Evolutionary conservation across 2,113 vertebrate genomes (phyloP).

Genomic region (Tragelaphus imberbis): DNA sequence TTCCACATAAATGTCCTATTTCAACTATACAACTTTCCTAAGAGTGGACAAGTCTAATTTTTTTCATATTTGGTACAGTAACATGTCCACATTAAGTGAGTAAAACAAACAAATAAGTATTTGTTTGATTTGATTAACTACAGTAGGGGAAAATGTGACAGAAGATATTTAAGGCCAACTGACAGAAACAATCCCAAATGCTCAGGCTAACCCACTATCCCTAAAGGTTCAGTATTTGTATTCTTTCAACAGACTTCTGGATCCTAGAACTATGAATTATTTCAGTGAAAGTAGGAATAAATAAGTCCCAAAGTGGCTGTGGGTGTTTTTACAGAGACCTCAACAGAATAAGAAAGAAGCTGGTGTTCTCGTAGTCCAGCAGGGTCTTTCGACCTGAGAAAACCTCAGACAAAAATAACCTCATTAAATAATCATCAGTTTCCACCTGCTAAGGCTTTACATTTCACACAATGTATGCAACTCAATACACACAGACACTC

Average conservation of each 20-base stretch:
- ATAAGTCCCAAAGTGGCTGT: not conserved
- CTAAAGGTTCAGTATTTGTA: not conserved
- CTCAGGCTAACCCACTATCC: not conserved
- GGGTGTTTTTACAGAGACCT: not conserved
- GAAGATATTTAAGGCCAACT: not conserved
- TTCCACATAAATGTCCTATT: not conserved
- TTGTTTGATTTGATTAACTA: not conserved
- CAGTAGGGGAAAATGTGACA: not conserved
- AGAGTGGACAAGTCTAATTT: not conserved
- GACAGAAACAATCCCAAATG: not conserved
- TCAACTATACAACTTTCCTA: not conserved
- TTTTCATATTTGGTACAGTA: not conserved
- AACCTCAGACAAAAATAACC: not conserved
- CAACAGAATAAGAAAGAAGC: conserved; percentile 7
- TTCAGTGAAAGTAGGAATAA: conserved; percentile 6
- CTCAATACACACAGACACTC: not conserved
- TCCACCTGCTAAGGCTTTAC: not conserved
- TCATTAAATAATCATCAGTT: conserved; percentile 40
- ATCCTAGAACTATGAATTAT: not conserved
- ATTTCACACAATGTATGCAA: not conserved
- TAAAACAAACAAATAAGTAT: not conserved
- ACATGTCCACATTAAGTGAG: not conserved
- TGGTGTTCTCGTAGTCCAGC: not conserved
- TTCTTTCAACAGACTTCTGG: not conserved
- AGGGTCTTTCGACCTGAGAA: not conserved